Percentiles rank a stretch among this genome's conserved stretches.
Evolutionary conservation across 2,113 vertebrate species (phyloP).

Genomic region (Orcinus orca): DNA sequence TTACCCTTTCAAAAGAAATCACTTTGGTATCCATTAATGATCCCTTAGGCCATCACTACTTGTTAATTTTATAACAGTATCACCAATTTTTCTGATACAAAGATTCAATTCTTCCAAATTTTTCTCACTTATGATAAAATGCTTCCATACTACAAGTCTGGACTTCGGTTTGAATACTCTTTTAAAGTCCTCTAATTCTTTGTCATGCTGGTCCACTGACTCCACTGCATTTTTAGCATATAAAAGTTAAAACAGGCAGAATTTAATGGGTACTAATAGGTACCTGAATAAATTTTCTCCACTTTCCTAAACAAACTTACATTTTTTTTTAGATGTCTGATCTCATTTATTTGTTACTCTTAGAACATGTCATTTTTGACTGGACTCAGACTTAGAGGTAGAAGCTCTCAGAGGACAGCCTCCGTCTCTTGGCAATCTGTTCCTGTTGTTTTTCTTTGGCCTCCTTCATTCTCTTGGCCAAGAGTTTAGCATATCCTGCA

Average conservation of each 20-base stretch:
- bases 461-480: neutral
- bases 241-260: neutral
- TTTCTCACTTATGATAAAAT: neutral
- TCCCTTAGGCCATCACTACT: neutral
- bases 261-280: neutral
- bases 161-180: neutral
- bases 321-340: neutral
- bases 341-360: neutral
- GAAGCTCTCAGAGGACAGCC: neutral
- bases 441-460: neutral
- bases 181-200: neutral
- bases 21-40: neutral
- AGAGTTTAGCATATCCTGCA: neutral
- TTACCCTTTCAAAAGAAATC: neutral
- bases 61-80: neutral
- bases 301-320: neutral
- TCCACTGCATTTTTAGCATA: neutral
- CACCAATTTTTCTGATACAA: neutral
- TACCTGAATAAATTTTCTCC: neutral
- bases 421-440: neutral
- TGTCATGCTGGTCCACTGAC: neutral
- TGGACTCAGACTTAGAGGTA: neutral
- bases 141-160: neutral
- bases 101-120: neutral
- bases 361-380: neutral